Evolutionary conservation across 2,888 invertebrate species (phyloP), one percentile per base, ranked within the genome.

Genomic region (Unio delphinus): DNA sequence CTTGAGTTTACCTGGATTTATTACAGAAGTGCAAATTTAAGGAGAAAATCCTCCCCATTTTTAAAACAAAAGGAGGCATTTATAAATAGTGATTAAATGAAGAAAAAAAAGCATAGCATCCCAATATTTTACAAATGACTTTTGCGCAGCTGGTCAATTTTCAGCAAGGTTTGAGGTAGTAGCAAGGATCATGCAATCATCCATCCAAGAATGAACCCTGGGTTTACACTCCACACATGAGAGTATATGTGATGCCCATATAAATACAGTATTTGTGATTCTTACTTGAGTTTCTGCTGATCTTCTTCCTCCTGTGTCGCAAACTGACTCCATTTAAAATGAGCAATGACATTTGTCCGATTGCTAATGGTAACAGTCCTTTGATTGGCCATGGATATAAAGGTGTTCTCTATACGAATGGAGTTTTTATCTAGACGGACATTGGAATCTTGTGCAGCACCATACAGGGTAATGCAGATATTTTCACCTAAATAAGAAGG

Each of bases 321-420:
- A 80, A 83, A 90, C 72, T 85, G 83, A 63, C 87, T 87, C 90
- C 90, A 90, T 57, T 85, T 78, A 76, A 87, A 90, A 71, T 89
- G 87, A n/a, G 88, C 87, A 30, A 90, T 88, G 61, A 90, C 85
- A 73, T 89, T 84, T 55, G 88, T 88, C 60, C 89, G 79, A 78
- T 90, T 90, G 76, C 78, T 78, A 61, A 90, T 85, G 55, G 86
- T 86, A 2, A 90, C 81, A 4, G 85, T 88, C 65, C 89, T 82
- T 77, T 90, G 88, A 78, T 87, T 89, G 65, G 88, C 87, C 89
- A 90, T 88, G 8, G 89, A 87, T 30, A 90, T 84, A 75, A 83
- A 90, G 1, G 90, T 90, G 78, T 86, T 89, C 69, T 90, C 90
- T 68, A 90, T 87, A 8, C 86, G 78, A 28, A 90, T 80, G 6